Evolutionary conservation across 2,888 invertebrate species (phyloP), one percentile per base, ranked within the genome.

Genomic region (Ferrisia virgata): DNA sequence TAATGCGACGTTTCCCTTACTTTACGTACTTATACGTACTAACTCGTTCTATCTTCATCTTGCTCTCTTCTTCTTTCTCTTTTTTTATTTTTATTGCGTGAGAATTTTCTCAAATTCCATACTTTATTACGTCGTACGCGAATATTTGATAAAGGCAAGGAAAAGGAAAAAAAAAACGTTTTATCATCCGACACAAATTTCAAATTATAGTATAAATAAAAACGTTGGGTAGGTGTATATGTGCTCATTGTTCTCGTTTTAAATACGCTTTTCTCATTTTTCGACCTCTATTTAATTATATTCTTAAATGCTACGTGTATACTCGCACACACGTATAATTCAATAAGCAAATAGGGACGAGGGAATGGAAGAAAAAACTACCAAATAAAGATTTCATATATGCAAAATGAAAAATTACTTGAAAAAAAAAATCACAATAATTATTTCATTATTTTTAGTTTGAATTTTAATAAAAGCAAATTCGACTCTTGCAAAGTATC

Each of bases 21-120:
- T 47, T 18, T 5, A 18, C 40, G 3, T 11, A 28, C 13, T 11
- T 15, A 53, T 9, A n/a, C 9, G 9, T 6, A 8, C 9, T 53
- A 53, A 9, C 13, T 39, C 39, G 39, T 39, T 11, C 11, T 39
- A 8, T 39, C 11, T 8, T 39, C 39, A 8, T 39, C 11, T 39
- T 11, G 39, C 39, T 39, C 11, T 53, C 53, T 64, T 6, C 13
- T 9, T 28, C 9, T 28, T 64, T 28, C 28, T 64, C 22, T 33
- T 15, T 15, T 31, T 33, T 18, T 33, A 33, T 33, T 72, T n/a
- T 72, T 72, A 72, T 72, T 72, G 72, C 72, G 72, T 72, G 31
- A 72, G 11, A 72, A 72, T 72, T 72, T 72, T n/a, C 36, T 18
- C 72, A 72, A 72, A 64, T 64, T 64, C 58, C 72, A 72, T 31